Conservation (phyloP, 1,140 invertebrate genomes). For the Rhyacophila brunnea region DNA sequence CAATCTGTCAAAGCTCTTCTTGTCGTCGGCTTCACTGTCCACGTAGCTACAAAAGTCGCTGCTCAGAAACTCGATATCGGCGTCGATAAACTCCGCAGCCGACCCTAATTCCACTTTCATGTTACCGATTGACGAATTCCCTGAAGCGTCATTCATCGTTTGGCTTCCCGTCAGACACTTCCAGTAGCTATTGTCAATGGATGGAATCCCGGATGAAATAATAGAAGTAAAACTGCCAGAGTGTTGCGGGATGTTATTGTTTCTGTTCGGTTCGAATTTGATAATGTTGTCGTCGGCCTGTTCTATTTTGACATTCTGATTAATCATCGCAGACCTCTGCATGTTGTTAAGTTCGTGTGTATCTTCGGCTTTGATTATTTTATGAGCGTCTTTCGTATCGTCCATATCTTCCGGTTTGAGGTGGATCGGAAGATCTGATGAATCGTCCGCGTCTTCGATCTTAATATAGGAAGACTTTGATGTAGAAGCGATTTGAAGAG, state of each 20-base stretch:
- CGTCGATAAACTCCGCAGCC: slow-evolving; percentile 50
- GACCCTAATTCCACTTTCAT: slow-evolving; percentile 38
- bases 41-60: slow-evolving; percentile 50
- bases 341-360: slow-evolving; percentile 10
- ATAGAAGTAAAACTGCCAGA: slow-evolving; percentile 30
- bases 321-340: background rate
- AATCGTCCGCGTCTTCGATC: slow-evolving; percentile 26
- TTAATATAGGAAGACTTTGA: slow-evolving; percentile 13
- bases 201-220: slow-evolving; percentile 26
- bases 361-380: slow-evolving; percentile 24
- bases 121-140: slow-evolving; percentile 3
- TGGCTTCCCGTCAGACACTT: slow-evolving; percentile 18
- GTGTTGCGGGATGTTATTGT: slow-evolving; percentile 6
- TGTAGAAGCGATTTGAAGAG: slow-evolving; percentile 1
- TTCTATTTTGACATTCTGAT: slow-evolving; percentile 14
- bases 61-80: slow-evolving; percentile 53
- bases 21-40: slow-evolving; percentile 52
- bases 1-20: slow-evolving; percentile 53
- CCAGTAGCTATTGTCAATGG: slow-evolving; percentile 27
- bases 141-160: slow-evolving; percentile 6
- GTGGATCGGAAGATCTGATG: slow-evolving; percentile 11
- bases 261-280: slow-evolving; percentile 13
- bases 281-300: background rate
- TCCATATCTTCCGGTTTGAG: slow-evolving; percentile 22
- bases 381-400: slow-evolving; percentile 19